phyloP scores from a whole-genome alignment of 1,140 invertebrate genomes.

The Ceratoteleas bidentatus region DNA sequence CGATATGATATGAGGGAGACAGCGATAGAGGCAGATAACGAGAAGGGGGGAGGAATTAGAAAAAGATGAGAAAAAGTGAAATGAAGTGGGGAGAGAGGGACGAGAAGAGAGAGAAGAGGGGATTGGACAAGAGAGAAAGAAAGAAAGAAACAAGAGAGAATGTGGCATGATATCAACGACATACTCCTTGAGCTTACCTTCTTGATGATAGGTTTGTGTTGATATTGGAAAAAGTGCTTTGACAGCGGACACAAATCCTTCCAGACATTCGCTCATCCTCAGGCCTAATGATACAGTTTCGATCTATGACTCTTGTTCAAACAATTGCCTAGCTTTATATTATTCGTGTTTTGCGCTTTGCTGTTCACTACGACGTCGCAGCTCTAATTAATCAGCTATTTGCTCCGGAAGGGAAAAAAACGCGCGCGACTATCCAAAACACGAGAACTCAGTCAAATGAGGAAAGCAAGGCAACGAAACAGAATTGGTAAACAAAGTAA shows the following conservation, averaged over 20 bases:
- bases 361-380: slow-evolving; percentile 12
- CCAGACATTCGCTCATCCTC: slow-evolving; percentile 81
- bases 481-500: background rate
- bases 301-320: slow-evolving; percentile 78
- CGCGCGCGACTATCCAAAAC: too few relatives aligned
- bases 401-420: background rate
- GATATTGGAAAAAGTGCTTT: slow-evolving; percentile 81
- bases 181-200: slow-evolving; percentile 79
- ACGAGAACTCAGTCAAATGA: background rate
- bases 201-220: slow-evolving; percentile 80
- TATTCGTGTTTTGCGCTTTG: slow-evolving; percentile 1
- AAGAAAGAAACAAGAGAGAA: slow-evolving; percentile 60
- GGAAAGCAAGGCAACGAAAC: too few relatives aligned
- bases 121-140: slow-evolving; percentile 56
- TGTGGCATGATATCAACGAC: slow-evolving; percentile 73
- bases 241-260: slow-evolving; percentile 81
- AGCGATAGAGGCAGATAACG: background rate
- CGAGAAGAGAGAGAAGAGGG: background rate
- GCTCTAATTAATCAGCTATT: slow-evolving; percentile 17
- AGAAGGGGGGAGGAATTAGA: too few relatives aligned
- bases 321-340: slow-evolving; percentile 71
- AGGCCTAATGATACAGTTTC: slow-evolving; percentile 80
- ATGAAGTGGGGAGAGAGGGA: background rate
- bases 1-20: background rate
- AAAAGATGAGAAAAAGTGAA: too few relatives aligned